phyloP scores from a whole-genome alignment of 2,888 invertebrate species.

The Limnephilus rhombicus region DNA sequence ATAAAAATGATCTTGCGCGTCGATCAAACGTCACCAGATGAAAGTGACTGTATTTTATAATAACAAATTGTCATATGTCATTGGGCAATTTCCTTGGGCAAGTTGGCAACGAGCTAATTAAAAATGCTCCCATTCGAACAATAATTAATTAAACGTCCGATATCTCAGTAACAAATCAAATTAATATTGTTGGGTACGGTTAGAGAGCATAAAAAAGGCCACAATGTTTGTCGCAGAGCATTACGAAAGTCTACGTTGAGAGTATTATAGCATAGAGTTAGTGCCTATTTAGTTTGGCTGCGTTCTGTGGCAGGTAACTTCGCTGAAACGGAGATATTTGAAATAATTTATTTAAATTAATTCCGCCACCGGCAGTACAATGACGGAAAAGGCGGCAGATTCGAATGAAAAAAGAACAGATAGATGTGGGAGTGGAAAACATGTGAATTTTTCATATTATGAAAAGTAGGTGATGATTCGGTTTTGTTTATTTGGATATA shows the following conservation, averaged over 20 bases:
- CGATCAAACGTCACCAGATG: not conserved
- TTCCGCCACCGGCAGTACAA: constrained; percentile 39
- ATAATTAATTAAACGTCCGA: not conserved
- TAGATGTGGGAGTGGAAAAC: not conserved
- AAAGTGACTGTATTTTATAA: not conserved
- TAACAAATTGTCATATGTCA: not conserved
- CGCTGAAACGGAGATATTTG: constrained; percentile 19
- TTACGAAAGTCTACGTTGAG: constrained; percentile 36
- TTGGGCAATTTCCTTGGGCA: not conserved
- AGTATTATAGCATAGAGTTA: not conserved
- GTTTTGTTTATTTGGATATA: too few species aligned
- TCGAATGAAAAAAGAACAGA: constrained; percentile 30
- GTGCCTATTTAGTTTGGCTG: not conserved
- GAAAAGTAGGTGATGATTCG: not conserved
- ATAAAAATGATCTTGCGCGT: not conserved
- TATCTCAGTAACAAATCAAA: not conserved
- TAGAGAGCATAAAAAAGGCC: constrained; percentile 3
- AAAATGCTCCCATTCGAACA: not conserved
- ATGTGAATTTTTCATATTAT: not conserved
- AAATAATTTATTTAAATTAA: constrained; percentile 55
- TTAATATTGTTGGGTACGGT: not conserved
- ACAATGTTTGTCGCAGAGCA: constrained; percentile 26
- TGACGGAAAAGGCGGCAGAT: constrained; percentile 50
- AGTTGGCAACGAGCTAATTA: not conserved
- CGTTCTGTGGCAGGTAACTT: not conserved